Evolutionary conservation across 92 coral and sea anemone genomes (phyloP).

Genomic region (Phenganax marumi): DNA sequence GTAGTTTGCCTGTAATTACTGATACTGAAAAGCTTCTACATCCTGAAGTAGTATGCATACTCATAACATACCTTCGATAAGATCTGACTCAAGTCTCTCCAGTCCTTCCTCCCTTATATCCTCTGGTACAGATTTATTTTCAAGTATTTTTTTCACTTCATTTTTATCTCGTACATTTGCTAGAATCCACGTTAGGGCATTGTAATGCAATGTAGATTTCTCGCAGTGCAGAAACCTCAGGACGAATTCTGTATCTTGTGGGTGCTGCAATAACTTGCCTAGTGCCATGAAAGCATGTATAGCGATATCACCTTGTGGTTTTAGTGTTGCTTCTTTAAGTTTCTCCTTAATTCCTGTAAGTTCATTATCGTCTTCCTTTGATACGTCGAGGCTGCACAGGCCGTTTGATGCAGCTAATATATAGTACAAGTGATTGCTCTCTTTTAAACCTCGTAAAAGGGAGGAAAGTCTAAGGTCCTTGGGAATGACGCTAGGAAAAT

Average conservation of each 20-base stretch:
- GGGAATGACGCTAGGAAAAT: conserved; percentile 86
- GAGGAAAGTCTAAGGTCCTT: conserved; percentile 74
- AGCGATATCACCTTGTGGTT: conserved; percentile 86
- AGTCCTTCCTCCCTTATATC: conserved; percentile 88
- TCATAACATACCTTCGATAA: conserved; percentile 39
- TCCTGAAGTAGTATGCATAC: no score
- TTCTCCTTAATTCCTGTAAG: conserved; percentile 65
- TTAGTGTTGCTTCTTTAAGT: conserved; percentile 72
- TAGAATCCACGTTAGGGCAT: conserved; percentile 96
- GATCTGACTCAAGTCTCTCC: conserved; percentile 73
- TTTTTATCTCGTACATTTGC: conserved; percentile 77
- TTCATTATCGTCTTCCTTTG: conserved; percentile 64
- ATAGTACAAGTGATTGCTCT: conserved; percentile 81
- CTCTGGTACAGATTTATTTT: conserved; percentile 82
- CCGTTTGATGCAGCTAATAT: conserved; percentile 95
- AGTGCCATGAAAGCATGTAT: conserved; percentile 94
- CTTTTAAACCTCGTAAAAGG: conserved; percentile 79
- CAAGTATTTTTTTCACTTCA: conserved; percentile 72
- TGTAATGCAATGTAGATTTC: conserved; percentile 83
- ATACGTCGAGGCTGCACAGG: conserved; percentile 76
- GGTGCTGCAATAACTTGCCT: conserved; percentile 80
- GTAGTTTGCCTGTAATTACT: no score
- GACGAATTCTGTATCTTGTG: conserved; percentile 89
- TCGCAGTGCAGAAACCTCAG: conserved; percentile 85
- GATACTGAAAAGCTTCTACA: no score